These are phyloP conservation scores for Pyrrhosoma nymphula DNA, from an alignment of 2,888 invertebrate species.

Conservation along the genomic window DNA sequence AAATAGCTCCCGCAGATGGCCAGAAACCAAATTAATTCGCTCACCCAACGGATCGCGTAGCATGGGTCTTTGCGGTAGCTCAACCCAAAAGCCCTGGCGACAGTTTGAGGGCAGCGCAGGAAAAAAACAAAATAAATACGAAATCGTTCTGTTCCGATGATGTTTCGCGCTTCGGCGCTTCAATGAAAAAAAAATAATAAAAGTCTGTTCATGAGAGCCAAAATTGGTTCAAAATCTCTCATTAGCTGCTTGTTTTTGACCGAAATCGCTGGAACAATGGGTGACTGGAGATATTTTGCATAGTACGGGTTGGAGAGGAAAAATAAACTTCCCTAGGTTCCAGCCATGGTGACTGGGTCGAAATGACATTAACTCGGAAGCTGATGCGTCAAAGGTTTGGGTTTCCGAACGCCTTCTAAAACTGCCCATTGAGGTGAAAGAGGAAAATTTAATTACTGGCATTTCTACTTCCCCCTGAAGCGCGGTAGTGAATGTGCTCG, in stretches of 20 bases:
- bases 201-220: not conserved
- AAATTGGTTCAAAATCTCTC: not conserved
- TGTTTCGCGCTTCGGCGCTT: not conserved
- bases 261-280: not conserved
- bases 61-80: not conserved
- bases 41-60: not conserved
- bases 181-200: not conserved
- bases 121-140: not conserved
- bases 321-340: not conserved
- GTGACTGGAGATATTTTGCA: not conserved
- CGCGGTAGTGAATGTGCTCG: not conserved
- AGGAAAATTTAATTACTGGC: not conserved
- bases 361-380: not conserved
- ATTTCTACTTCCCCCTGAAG: not conserved
- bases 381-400: not conserved
- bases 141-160: conserved; percentile 5
- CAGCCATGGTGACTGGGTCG: not conserved
- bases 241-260: conserved; percentile 13
- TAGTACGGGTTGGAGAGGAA: not conserved
- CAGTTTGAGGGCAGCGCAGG: not conserved
- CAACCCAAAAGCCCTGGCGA: not conserved
- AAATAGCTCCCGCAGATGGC: not conserved
- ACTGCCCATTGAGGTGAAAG: not conserved
- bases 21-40: not conserved
- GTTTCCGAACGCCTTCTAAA: not conserved